Evolutionary conservation across 2,888 invertebrate species (phyloP), one percentile per base, ranked within the genome.

Genomic region (Dorcus parallelipipedus): DNA sequence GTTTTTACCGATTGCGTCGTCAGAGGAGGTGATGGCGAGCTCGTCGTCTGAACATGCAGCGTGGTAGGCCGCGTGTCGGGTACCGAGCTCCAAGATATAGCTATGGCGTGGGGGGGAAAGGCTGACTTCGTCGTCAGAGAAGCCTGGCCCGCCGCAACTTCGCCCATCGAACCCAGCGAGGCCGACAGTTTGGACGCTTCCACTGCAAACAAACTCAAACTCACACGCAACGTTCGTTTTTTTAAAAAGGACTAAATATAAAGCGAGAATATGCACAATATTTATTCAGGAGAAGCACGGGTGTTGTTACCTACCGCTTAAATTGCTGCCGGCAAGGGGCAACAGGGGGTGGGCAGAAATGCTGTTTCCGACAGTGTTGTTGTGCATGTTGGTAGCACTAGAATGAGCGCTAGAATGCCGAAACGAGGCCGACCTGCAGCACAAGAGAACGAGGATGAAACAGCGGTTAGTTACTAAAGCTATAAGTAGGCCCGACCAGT

Each of bases 361-460:
- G 87, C 91, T 91, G 85, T 89, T 86, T 85, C 89, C 89, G 83
- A 88, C 88, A 83, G 86, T 82, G 78, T 80, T 80, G 79, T 84
- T 82, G 81, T 83, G 83, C 82, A 83, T 83, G 82, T 85, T 85
- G 81, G 81, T 83, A 75, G 84, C 84, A 80, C 85, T 84, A 78
- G 84, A 83, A 80, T 84, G 83, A 80, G 86, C 87, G 71, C 78
- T 78, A 80, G 87, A 87, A 81, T 92, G 91, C 83, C 93, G 91
- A 88, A 93, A 93, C 84, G 93, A 93, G 83, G 93, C 93, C 86
- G 93, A 93, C 92, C 93, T 93, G 89, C 84, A 80, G 89, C 84
- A 80, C 82, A 77, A 81, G 74, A 76, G 77, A 77, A 77, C 67
- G 77, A 77, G 77, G 78, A 77, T 61, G 64, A 54, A 56, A 56